Conservation (phyloP, 2,113 vertebrate genomes). For the Cyprinodon brontotheroides region DNA sequence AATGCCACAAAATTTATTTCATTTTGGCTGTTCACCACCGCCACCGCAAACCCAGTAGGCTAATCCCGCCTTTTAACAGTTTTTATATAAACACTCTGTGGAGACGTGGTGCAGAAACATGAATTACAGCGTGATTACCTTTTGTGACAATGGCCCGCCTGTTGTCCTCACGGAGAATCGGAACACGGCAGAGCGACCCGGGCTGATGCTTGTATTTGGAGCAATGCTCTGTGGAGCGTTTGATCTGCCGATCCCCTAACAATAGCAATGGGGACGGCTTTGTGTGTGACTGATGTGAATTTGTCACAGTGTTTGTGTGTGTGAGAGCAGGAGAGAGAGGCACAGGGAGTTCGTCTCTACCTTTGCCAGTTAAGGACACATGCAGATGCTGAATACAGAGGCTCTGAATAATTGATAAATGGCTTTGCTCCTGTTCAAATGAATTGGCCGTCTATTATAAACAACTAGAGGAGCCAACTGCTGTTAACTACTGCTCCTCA, state of each 20-base stretch:
- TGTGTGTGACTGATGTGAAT: conserved; percentile 82
- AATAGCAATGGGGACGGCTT: conserved; percentile 74
- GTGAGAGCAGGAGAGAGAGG: conserved; percentile 8
- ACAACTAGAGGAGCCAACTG: conserved; percentile 55
- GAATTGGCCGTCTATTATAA: conserved; percentile 70
- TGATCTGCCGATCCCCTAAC: conserved; percentile 73
- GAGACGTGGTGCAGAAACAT: conserved; percentile 46
- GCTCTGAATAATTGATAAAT: conserved; percentile 78
- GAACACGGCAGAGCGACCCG: conserved; percentile 46
- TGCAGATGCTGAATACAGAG: conserved; percentile 50
- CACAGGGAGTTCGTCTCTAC: conserved; percentile 61
- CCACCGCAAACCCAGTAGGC: conserved; percentile 27
- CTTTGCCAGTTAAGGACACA: conserved; percentile 64
- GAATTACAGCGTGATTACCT: conserved; percentile 69
- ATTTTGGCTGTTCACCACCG: conserved; percentile 8
- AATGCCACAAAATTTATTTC: conserved; percentile 32
- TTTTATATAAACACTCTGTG: conserved; percentile 29
- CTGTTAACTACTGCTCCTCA: conserved; percentile 66
- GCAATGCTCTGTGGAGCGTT: conserved; percentile 70
- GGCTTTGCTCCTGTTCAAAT: conserved; percentile 66
- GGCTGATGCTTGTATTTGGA: conserved; percentile 69
- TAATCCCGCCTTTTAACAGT: conserved; percentile 56
- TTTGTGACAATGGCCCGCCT: conserved; percentile 57
- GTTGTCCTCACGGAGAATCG: conserved; percentile 44
- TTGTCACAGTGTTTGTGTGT: conserved; percentile 72